Base-by-base conservation (phyloP, 2,888 invertebrate species). In the Tortricodes alternella region DNA sequence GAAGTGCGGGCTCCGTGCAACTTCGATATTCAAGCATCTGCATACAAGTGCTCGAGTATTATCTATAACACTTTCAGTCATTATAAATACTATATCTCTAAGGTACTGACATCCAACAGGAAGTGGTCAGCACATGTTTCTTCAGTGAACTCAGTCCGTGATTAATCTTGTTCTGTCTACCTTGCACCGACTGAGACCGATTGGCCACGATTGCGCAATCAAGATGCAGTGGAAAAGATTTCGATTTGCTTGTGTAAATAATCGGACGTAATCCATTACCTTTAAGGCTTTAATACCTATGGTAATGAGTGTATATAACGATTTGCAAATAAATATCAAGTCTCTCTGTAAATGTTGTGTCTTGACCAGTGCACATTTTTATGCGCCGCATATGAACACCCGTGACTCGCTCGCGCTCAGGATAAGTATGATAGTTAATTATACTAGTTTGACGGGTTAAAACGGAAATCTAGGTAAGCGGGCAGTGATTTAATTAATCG, bases 401-500 rank as follows among this genome's bases (percentile, higher is more conserved):
- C 13, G 23, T 23, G 37, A 44, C 44, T 38, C 16, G 50, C 13
- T 15, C 43, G 6, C 3, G 39, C 41, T 6, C 29, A 8, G 16
- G 55, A 21, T 50, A 50, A 44, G 49, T 44, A 37, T 37, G 43
- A 56, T 43, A 50, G 23, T 44, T 70, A 73, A 62, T 66, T 70
- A 73, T 66, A 68, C 68, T 61, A 61, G 80, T 73, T 60, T 66
- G 74, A 84, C 87, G 68, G 78, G 88, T 86, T 87, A 75, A 80
- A 81, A 79, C 87, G 89, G 87, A 88, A 84, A 87, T 77, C 78
- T 80, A 80, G 76, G 74, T 53, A 58, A 52, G 46, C 53, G 34
- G 53, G 57, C 76, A 76, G 70, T 68, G 76, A 75, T 78, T 85
- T 83, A 86, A 89, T 88, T 73, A 85, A 86, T 82, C 70, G 73